A percentile compares a stretch with the other conserved stretches of the same genome.
These are phyloP conservation scores for Pseudopleuronectes americanus DNA, from an alignment of 2,797 vertebrate genomes.

Conservation along the genomic window DNA sequence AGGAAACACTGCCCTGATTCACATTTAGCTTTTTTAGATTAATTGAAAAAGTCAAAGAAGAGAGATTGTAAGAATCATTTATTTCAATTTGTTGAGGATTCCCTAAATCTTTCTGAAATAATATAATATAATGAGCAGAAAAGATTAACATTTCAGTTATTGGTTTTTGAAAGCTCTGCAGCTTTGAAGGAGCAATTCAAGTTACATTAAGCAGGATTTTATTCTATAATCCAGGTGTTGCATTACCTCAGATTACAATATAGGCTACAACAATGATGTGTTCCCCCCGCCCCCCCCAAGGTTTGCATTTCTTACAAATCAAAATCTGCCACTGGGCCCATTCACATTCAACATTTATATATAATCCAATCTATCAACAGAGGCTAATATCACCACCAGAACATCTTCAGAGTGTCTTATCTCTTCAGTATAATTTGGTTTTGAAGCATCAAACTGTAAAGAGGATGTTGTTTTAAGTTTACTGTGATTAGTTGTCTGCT, in stretches of 20 bases:
- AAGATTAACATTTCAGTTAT: background rate
- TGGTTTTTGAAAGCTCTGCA: background rate
- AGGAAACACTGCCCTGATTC: constrained; percentile 1
- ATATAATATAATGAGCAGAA: background rate
- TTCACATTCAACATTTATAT: too few relatives aligned
- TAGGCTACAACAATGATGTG: too few relatives aligned
- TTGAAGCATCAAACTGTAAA: background rate
- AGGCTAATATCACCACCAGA: background rate
- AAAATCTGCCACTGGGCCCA: too few relatives aligned
- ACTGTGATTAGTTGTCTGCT: background rate
- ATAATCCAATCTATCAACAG: background rate
- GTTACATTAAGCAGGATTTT: too few relatives aligned
- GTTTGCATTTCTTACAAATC: too few relatives aligned
- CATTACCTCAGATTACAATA: too few relatives aligned
- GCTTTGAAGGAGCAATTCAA: too few relatives aligned
- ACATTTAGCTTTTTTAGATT: background rate
- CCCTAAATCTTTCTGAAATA: background rate
- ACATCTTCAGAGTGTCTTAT: background rate
- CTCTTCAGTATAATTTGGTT: constrained; percentile 3
- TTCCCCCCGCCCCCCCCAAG: too few relatives aligned
- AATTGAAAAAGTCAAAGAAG: background rate
- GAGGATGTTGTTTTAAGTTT: background rate
- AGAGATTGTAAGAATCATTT: background rate
- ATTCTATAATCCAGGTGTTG: too few relatives aligned
- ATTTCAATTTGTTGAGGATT: too few relatives aligned